Base-by-base conservation (phyloP, 2,113 vertebrate species). In the Gallinago paraguaiae region DNA sequence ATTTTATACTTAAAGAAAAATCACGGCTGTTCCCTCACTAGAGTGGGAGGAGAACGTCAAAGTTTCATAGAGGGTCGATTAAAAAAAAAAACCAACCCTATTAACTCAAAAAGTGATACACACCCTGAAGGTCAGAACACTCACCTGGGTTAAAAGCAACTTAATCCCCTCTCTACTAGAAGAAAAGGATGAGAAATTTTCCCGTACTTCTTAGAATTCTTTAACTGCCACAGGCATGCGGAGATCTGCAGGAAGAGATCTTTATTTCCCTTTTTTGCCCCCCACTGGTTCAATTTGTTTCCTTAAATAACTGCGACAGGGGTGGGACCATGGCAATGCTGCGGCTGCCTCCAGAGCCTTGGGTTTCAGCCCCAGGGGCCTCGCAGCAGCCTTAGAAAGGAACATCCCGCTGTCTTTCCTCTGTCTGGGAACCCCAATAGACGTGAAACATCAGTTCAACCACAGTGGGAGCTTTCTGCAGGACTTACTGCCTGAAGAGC, bases 321-420 rank as follows among this genome's bases (percentile, higher is more conserved):
- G 33, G 19, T 13, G 69, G 37, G 63, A 50, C 4, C 8, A 9
- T 15, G 43, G 57, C 48, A 23, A 6, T 11, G 7, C 51, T 60
- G 51, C 31, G 33, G 31, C 41, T 33, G 69, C 23, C 37, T 54
- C 54, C 11, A 22, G 67, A 86, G 35, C 61, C 88, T 24, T 57
- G 53, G 17, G 5, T 19, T 68, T 63, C 48, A 70, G 35, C 79
- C 67, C 63, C 22, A 7, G 35, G 27, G 64, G 61, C 13, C 70
- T 35, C 0, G 0, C 2, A 35, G 51, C 13, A 41, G 17, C 37
- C 61, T 35, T 11, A 50, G 33, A 13, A 15, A 30, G 35, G 15
- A 15, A 27, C 5, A 10, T 30, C 37, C 56, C 15, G 9, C 25
- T 61, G 5, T 2, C 57, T 71, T 61, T 51, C 25, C 51, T 86